phyloP scores from a whole-genome alignment of 2,888 invertebrate species.

The Incurvaria masculella region DNA sequence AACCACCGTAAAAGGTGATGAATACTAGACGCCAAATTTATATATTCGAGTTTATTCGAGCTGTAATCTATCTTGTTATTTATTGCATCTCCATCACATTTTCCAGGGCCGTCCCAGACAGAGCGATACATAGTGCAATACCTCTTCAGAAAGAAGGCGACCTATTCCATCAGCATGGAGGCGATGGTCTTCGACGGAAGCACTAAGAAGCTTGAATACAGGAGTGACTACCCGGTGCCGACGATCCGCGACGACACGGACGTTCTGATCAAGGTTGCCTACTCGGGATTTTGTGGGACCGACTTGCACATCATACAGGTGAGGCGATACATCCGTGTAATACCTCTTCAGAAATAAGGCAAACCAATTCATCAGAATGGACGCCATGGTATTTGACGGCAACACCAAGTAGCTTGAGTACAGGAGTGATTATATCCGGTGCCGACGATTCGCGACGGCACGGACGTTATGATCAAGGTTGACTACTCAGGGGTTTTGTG shows the following conservation, averaged over 20 bases:
- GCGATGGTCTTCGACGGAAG: constrained; percentile 33
- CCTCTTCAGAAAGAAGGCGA: no score
- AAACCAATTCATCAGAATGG: no score
- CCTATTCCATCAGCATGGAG: no score
- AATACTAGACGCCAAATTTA: no score
- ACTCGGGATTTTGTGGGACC: constrained; percentile 59
- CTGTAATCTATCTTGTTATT: no score
- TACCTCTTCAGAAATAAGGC: no score
- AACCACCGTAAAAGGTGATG: no score
- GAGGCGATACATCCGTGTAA: constrained; percentile 11
- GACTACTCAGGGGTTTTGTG: constrained; percentile 60
- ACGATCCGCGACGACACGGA: constrained; percentile 31
- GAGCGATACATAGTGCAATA: no score
- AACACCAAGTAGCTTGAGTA: constrained; percentile 27
- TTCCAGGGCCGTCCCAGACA: no score
- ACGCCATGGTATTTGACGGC: constrained; percentile 35
- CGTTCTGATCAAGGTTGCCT: constrained; percentile 55
- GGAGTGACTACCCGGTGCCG: constrained; percentile 27
- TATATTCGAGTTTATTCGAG: no score
- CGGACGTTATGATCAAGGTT: constrained; percentile 55
- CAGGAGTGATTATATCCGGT: constrained; percentile 23
- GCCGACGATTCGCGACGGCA: constrained; percentile 27
- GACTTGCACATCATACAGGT: constrained; percentile 60
- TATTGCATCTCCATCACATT: no score
- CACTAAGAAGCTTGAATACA: constrained; percentile 26